A percentile compares a stretch with the other conserved stretches of the same genome.
Conservation (phyloP, 2,888 invertebrate species). For the Melanargia galathea region DNA sequence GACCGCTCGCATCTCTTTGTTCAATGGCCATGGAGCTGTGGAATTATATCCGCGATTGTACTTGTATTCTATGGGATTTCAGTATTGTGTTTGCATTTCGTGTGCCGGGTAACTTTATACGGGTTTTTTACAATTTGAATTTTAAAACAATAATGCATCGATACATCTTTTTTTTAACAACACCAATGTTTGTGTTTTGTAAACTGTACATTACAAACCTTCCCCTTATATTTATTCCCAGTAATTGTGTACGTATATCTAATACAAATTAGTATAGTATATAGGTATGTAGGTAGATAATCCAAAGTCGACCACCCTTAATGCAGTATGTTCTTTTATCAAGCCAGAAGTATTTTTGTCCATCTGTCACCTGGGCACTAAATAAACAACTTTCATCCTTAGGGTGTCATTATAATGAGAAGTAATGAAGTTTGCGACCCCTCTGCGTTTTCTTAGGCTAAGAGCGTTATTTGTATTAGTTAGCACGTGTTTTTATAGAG, state of each 20-base stretch:
- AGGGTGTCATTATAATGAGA: conserved; percentile 75
- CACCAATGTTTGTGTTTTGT: background rate
- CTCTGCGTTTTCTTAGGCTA: conserved; percentile 71
- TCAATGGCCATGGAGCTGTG: conserved; percentile 28
- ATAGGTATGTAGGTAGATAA: no score
- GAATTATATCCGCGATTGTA: conserved; percentile 26
- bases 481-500: conserved; percentile 65
- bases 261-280: background rate
- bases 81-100: conserved; percentile 7
- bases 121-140: background rate
- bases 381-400: conserved; percentile 75
- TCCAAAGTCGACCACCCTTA: conserved; percentile 53
- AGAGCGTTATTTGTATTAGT: conserved; percentile 78
- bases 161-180: conserved; percentile 16
- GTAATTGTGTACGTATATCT: background rate
- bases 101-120: background rate
- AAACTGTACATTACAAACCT: no score
- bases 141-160: background rate
- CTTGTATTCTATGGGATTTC: conserved; percentile 12
- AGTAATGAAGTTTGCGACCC: conserved; percentile 74
- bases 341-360: conserved; percentile 62
- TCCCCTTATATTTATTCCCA: background rate
- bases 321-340: conserved; percentile 52
- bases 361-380: conserved; percentile 72
- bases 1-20: conserved; percentile 42